These are phyloP conservation scores for Diplazon laetatorius DNA, from an alignment of 2,888 invertebrate species.

Conservation along the genomic window DNA sequence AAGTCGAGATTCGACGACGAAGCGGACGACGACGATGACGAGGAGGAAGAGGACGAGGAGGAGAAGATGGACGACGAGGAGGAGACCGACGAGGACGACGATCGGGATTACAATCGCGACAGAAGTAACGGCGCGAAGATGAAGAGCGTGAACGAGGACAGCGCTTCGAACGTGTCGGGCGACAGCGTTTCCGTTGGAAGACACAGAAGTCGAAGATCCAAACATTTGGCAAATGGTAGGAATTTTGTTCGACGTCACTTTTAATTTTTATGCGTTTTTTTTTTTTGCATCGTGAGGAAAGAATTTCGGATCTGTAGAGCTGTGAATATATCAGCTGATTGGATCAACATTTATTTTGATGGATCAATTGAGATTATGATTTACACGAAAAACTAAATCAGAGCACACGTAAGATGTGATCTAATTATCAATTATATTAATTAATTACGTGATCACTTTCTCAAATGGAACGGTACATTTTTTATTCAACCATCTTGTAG, in stretches of 20 bases:
- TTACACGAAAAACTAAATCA: no score
- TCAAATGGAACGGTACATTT: no score
- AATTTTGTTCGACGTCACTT: background rate
- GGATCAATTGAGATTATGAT: no score
- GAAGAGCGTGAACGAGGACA: slow-evolving; percentile 60
- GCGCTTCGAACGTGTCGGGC: slow-evolving; percentile 53
- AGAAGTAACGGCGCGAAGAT: slow-evolving; percentile 35
- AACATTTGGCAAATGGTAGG: slow-evolving; percentile 52
- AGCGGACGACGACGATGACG: slow-evolving; percentile 25
- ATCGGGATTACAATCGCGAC: slow-evolving; percentile 28
- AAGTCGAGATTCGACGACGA: slow-evolving; percentile 30
- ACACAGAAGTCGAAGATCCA: slow-evolving; percentile 55
- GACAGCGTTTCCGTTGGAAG: slow-evolving; percentile 46
- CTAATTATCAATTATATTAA: no score
- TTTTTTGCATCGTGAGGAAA: background rate
- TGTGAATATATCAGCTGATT: no score
- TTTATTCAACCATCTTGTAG: no score
- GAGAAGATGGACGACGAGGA: slow-evolving; percentile 35
- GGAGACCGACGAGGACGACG: slow-evolving; percentile 53
- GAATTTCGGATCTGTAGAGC: no score
- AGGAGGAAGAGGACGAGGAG: slow-evolving; percentile 23
- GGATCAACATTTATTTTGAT: no score
- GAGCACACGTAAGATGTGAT: no score
- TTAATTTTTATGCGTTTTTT: background rate
- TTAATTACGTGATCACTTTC: no score